phyloP scores from a whole-genome alignment of 1,140 invertebrate genomes.

The Pachyrhynchus sulphureomaculatus region DNA sequence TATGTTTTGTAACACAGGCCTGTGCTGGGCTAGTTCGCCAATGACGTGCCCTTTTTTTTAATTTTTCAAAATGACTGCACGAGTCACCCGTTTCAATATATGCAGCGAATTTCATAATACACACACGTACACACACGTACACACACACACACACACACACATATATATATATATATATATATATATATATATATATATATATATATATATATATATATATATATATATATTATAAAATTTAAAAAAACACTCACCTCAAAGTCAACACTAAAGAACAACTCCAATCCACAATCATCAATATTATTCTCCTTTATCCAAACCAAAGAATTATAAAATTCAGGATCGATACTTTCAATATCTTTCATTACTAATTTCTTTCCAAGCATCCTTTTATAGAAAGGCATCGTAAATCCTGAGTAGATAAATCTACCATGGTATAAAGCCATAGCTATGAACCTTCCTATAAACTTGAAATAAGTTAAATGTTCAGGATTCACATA shows the following conservation, averaged over 20 bases:
- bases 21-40: too few relatives aligned
- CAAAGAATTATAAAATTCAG: constrained; percentile 98
- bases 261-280: constrained; percentile 96
- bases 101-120: too few relatives aligned
- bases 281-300: constrained; percentile 95
- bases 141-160: too few relatives aligned
- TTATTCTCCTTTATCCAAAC: constrained; percentile 95
- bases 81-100: too few relatives aligned
- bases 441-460: constrained; percentile 99
- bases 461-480: constrained; percentile 99
- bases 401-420: constrained; percentile 99
- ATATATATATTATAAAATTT: too few relatives aligned
- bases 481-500: constrained; percentile 99
- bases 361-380: constrained; percentile 98
- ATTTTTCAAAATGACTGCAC: too few relatives aligned
- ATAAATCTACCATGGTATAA: constrained; percentile 98
- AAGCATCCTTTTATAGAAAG: constrained; percentile 99
- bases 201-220: too few relatives aligned
- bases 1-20: too few relatives aligned
- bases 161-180: too few relatives aligned
- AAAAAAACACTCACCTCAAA: constrained; percentile 72
- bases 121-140: too few relatives aligned
- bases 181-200: too few relatives aligned
- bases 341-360: constrained; percentile 98
- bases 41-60: too few relatives aligned